Base-by-base conservation (phyloP, 2,888 invertebrate genomes). In the Globia sparganii region DNA sequence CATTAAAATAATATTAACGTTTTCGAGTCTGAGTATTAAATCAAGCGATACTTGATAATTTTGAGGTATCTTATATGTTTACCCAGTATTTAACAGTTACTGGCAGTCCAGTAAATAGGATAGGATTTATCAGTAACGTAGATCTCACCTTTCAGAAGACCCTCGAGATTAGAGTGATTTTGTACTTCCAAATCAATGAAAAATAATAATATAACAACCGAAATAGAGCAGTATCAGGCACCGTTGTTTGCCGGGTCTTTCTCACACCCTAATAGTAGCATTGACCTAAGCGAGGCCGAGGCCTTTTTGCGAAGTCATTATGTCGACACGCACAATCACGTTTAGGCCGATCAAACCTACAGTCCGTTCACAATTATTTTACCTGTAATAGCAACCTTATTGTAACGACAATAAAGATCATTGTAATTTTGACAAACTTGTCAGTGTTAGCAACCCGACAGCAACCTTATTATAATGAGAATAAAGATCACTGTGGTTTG, bases 241-340 rank as follows among this genome's bases (percentile, higher is more conserved):
- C 18, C 18, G 43, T 72, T 43, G 31, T 72, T 34, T 34, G 34
- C 53, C 4, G 37, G 58, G 9, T 53, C 40, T n/a, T 34, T 31
- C n/a, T 43, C 59, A 65, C 66, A 62, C 66, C 61, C 25, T 28
- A 43, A 25, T 46, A 31, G 37, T 59, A 67, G 11, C 64, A 58
- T 40, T 79, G 77, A 79, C 83, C 68, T 68, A n/a, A 46, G 56
- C n/a, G 15, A 40, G 46, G 37, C 40, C n/a, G 15, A 40, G 46
- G 37, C 40, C 21, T 72, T 80, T 66, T 18, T 21, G 40, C 28
- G 34, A 74, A 64, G 49, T 56, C 37, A 43, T 59, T 15, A 25
- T 80, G 43, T 53, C 49, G 59, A 49, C 83, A 79, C 56, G 83
- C 77, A 82, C 56, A 49, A 28, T 49, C 46, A 8, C n/a, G 34